Evolutionary conservation across 1,140 invertebrate species (phyloP).

Genomic region (Trypoxylus dichotomus): DNA sequence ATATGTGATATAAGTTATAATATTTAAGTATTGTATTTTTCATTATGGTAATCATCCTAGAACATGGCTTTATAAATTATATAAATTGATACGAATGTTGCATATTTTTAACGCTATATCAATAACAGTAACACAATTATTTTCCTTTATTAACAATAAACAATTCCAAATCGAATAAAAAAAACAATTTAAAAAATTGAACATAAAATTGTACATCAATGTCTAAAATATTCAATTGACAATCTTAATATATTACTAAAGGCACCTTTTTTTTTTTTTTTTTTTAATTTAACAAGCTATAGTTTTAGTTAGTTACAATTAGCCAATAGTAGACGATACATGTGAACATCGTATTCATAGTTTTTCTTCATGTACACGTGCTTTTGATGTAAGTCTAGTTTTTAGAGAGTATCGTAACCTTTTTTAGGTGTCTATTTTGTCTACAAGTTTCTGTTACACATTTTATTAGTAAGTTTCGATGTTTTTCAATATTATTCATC

Average conservation of each 20-base stretch:
- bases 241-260: neutral
- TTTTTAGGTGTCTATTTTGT: slow-evolving; percentile 13
- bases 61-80: too few species aligned
- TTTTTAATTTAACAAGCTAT: neutral
- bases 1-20: too few species aligned
- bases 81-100: neutral
- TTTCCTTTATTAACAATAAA: neutral
- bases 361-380: neutral
- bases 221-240: neutral
- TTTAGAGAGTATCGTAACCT: neutral
- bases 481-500: neutral
- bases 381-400: neutral
- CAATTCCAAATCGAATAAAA: neutral
- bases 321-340: neutral
- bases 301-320: neutral
- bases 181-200: neutral
- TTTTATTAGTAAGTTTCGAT: slow-evolving; percentile 20
- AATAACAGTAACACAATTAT: neutral
- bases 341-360: neutral
- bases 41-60: neutral
- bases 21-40: too few species aligned
- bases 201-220: neutral
- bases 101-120: neutral
- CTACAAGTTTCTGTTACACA: neutral
- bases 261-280: neutral